phyloP scores from a whole-genome alignment of 2,797 vertebrate genomes.

The Aphelocoma californica region DNA sequence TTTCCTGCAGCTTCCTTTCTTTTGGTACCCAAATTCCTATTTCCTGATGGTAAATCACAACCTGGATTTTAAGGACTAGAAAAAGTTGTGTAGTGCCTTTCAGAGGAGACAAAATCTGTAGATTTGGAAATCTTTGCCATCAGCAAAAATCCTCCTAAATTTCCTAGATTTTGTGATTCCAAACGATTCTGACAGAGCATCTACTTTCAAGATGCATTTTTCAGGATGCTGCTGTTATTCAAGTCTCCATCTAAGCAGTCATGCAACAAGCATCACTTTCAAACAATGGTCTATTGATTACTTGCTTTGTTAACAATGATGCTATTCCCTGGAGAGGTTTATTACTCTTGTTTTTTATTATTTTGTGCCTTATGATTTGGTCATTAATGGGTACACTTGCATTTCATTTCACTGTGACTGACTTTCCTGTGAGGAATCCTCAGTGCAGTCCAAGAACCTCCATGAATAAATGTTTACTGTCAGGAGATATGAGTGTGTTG shows the following conservation, averaged over 20 bases:
- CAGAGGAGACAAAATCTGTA: not conserved
- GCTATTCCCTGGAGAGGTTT: conserved; percentile 4
- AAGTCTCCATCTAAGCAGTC: conserved; percentile 9
- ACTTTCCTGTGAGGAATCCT: not conserved
- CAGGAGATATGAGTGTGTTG: not conserved
- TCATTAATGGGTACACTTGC: conserved; percentile 10
- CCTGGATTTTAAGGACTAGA: not conserved
- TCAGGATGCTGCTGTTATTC: not conserved
- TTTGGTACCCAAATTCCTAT: not conserved
- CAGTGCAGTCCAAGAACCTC: not conserved
- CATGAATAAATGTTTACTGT: conserved; percentile 2
- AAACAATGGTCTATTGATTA: conserved; percentile 48
- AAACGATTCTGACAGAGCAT: not conserved
- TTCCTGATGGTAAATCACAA: not conserved
- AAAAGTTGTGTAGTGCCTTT: not conserved
- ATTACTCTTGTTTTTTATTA: conserved; percentile 42
- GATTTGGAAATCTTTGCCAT: not conserved
- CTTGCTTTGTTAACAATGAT: conserved; percentile 30
- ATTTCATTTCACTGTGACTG: conserved; percentile 21
- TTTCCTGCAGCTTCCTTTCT: not conserved
- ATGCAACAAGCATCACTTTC: not conserved
- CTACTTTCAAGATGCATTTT: not conserved
- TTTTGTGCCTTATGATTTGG: conserved; percentile 43
- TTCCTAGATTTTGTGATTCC: not conserved
- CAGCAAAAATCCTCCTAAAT: not conserved